phyloP scores from a whole-genome alignment of 1,140 invertebrate species.

The Conus betulinus region DNA sequence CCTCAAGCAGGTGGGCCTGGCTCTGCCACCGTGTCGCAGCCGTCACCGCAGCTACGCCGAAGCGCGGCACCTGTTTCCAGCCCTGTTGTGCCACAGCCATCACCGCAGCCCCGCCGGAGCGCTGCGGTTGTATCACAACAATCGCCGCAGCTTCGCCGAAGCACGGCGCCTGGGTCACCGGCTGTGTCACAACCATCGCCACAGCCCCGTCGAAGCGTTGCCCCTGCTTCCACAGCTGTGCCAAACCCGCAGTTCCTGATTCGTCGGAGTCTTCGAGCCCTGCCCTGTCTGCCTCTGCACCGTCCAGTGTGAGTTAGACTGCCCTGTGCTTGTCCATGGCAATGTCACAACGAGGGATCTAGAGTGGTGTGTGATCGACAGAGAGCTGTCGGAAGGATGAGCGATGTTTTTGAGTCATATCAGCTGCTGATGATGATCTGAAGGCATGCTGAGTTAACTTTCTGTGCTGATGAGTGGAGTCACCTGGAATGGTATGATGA shows the following conservation, averaged over 20 bases:
- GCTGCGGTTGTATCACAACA: slow-evolving; percentile 30
- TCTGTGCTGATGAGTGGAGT: not conserved
- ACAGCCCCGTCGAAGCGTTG: slow-evolving; percentile 22
- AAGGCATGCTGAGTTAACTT: not conserved
- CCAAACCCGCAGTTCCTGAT: not conserved
- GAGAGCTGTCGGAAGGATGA: not conserved
- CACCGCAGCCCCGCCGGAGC: slow-evolving; percentile 35
- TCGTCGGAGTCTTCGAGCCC: not conserved
- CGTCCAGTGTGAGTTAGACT: not conserved
- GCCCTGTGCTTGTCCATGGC: too few species aligned
- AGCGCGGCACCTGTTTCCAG: not conserved
- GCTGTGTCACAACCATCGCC: slow-evolving; percentile 33
- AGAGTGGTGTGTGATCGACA: too few species aligned
- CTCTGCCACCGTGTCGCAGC: not conserved
- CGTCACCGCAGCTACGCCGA: not conserved
- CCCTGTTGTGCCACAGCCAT: slow-evolving; percentile 32
- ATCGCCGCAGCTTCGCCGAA: slow-evolving; percentile 38
- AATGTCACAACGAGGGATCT: too few species aligned
- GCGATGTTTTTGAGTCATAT: not conserved
- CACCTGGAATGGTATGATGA: too few species aligned
- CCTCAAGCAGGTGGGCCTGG: not conserved
- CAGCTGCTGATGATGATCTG: not conserved
- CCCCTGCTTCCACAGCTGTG: slow-evolving; percentile 2
- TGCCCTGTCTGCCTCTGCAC: not conserved
- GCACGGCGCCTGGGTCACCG: not conserved